Base-by-base conservation (phyloP, 2,797 vertebrate genomes). In the Pangasius sanitwongsei region DNA sequence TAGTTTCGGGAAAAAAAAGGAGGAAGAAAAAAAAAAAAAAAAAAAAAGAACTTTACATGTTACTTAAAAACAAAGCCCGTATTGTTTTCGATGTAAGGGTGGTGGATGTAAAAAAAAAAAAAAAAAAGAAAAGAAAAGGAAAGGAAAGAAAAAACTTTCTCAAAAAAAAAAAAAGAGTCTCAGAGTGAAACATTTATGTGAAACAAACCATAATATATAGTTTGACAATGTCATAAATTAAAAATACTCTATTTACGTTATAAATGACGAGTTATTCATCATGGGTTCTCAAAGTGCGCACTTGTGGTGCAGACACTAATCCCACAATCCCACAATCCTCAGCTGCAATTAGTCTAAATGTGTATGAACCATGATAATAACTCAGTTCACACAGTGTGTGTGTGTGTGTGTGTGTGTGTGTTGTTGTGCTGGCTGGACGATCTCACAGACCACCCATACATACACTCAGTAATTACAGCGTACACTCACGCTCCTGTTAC, bases 271-370 rank as follows among this genome's bases (percentile, higher is more conserved):
- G n/a, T 69, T 16, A 70, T 86, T 67, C 86, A 55, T 69, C 70
- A 25, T 23, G 18, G 50, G 16, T 1, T n/a, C 48, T 55, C 6
- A 1, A 48, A 55, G 77, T 9, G 75, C 16, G n/a, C 50, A 55
- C 77, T 57, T 20, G 50, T 34, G 77, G n/a, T 80, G 77, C 16
- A 75, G 74, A 75, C 74, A 48, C 41, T 89, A 83, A 83, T 83
- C 67, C 83, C 83, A 85, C 83, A 85, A 48, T 44, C 74, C 11
- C 44, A 77, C 75, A 77, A 82, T 91, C 86, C 90, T 88, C 90
- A 89, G 44, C 83, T 89, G 59, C 87, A 93, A 94, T 95, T 96
- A 95, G 94, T 92, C 93, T 94, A 94, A 94, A 95, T 94, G 94
- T 92, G 91, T 90, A 92, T 77, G 90, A 92, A 92, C 93, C 92